phyloP scores from a whole-genome alignment of 2,797 vertebrate genomes.

The Sebastes matsubarae region DNA sequence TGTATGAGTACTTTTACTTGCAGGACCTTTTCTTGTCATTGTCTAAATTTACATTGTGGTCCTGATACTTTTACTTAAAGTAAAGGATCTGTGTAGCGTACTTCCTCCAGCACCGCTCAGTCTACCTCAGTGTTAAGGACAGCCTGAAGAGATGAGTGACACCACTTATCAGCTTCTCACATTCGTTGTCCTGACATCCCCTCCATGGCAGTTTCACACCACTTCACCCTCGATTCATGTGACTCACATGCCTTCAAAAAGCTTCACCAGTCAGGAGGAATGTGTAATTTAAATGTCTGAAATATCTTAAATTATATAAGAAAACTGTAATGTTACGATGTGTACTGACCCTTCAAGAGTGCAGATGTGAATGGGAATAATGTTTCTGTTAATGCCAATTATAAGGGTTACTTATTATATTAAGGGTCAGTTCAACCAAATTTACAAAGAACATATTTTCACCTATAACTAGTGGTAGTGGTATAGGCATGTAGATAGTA shows the following conservation, averaged over 20 bases:
- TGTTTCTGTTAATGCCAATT: no score
- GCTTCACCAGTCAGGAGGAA: not conserved
- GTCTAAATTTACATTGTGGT: not conserved
- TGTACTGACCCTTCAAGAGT: not conserved
- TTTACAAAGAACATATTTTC: no score
- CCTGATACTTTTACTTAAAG: not conserved
- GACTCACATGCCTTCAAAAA: not conserved
- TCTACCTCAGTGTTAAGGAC: not conserved
- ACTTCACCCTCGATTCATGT: conserved; percentile 7
- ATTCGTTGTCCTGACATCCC: not conserved
- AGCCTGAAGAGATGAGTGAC: not conserved
- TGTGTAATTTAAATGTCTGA: not conserved
- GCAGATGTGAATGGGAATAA: no score
- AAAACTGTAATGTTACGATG: not conserved
- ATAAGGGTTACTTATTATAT: no score
- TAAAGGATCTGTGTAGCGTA: not conserved
- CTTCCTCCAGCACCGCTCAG: not conserved
- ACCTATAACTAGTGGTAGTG: not conserved
- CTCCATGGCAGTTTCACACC: not conserved
- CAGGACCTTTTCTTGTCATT: no score
- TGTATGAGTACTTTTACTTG: not conserved
- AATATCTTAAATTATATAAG: not conserved
- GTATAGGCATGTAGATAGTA: not conserved
- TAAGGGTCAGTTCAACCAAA: no score
- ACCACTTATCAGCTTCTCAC: not conserved